Conservation (phyloP, 2,113 vertebrate species). For the Ammospiza caudacuta region DNA sequence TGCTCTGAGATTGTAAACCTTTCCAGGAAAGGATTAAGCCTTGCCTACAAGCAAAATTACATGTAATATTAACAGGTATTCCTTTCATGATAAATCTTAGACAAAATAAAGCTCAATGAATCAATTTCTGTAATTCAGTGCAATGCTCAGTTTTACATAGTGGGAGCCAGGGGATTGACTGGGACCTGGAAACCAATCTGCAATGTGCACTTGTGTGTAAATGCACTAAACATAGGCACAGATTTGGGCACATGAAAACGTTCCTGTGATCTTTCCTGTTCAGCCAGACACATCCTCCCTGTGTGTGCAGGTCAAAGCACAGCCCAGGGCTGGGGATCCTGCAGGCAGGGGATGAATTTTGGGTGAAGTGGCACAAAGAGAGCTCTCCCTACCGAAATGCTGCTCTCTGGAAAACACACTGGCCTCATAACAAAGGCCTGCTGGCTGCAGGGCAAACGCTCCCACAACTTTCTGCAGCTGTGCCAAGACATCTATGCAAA, state of each 20-base stretch:
- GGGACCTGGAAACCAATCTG: neutral
- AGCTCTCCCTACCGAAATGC: neutral
- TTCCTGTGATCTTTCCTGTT: neutral
- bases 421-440: neutral
- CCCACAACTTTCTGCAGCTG: neutral
- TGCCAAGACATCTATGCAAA: neutral
- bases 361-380: neutral
- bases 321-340: neutral
- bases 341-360: fast-evolving
- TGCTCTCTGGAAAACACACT: neutral
- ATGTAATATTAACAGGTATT: neutral
- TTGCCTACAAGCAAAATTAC: neutral
- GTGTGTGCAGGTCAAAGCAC: fast-evolving
- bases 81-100: neutral
- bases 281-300: neutral
- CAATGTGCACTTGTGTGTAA: neutral
- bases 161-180: neutral
- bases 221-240: neutral
- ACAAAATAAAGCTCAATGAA: neutral
- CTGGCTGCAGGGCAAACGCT: neutral
- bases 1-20: neutral
- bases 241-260: neutral
- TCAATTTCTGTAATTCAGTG: neutral
- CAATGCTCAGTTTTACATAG: neutral
- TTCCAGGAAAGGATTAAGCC: neutral